Conservation (phyloP, 64 coral and sea anemone species). For the Stylophora pistillata region DNA sequence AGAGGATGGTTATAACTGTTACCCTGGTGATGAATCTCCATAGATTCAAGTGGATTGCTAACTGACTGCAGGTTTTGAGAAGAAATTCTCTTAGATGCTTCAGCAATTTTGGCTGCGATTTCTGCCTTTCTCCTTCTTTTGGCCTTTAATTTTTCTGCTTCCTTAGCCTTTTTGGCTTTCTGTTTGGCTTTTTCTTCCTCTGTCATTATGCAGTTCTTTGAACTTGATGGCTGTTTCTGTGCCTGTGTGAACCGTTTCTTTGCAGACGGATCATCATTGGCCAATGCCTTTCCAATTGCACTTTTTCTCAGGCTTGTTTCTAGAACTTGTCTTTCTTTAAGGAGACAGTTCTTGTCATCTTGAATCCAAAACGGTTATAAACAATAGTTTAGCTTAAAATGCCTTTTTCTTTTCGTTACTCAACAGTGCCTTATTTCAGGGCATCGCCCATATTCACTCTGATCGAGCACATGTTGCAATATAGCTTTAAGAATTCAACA, state of each 20-base stretch:
- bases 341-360: conserved; percentile 54
- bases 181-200: conserved; percentile 11
- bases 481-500: conserved; percentile 10
- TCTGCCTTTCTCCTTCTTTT: conserved; percentile 41
- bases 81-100: conserved; percentile 31
- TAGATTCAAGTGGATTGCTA: neutral
- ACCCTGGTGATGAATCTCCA: neutral
- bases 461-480: neutral
- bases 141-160: conserved; percentile 40
- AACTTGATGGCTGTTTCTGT: neutral
- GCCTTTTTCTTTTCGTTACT: neutral
- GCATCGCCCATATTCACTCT: neutral
- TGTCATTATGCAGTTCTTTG: neutral
- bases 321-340: conserved; percentile 35
- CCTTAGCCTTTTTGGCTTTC: conserved; percentile 36
- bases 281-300: conserved; percentile 31
- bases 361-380: conserved; percentile 25
- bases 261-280: neutral
- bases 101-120: conserved; percentile 28
- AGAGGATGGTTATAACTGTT: neutral
- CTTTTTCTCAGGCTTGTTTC: conserved; percentile 52
- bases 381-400: neutral
- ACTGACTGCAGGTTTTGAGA: neutral
- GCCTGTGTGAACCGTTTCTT: neutral
- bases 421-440: neutral